These are phyloP conservation scores for Oryzias sinensis DNA, from an alignment of 2,797 vertebrate genomes.

Conservation along the genomic window DNA sequence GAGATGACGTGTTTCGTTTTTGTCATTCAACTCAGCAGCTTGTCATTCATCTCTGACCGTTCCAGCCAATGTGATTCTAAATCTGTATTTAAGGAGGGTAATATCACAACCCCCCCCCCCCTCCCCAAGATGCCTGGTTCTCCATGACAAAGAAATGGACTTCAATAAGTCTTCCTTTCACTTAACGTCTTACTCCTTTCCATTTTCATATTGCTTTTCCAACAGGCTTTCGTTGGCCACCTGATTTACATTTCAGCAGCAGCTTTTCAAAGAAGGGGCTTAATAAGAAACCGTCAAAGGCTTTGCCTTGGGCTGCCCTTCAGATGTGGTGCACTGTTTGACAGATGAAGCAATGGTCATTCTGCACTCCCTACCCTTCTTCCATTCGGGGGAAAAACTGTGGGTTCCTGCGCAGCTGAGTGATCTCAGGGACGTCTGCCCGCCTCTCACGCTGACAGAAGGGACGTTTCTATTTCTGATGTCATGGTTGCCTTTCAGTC, in stretches of 20 bases:
- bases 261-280: conserved; percentile 34
- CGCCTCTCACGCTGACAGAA: too few relatives aligned
- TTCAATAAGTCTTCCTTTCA: conserved; percentile 15
- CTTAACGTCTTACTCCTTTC: conserved; percentile 22
- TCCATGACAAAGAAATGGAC: conserved; percentile 25
- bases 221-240: conserved; percentile 23
- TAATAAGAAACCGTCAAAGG: conserved; percentile 49
- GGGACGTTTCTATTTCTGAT: too few relatives aligned
- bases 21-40: conserved; percentile 13
- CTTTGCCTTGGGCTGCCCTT: conserved; percentile 30
- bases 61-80: conserved; percentile 16
- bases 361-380: conserved; percentile 35
- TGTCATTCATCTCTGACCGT: conserved; percentile 14
- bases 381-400: conserved; percentile 40
- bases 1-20: conserved; percentile 26
- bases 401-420: conserved; percentile 30
- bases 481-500: too few relatives aligned
- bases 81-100: conserved; percentile 26
- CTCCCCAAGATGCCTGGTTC: not conserved
- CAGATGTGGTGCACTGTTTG: conserved; percentile 46
- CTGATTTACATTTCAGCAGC: conserved; percentile 57
- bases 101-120: conserved; percentile 10
- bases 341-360: conserved; percentile 47
- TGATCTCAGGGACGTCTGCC: not conserved
- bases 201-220: conserved; percentile 41